Evolutionary conservation across 2,113 vertebrate species (phyloP).

Genomic region (Mirounga angustirostris): DNA sequence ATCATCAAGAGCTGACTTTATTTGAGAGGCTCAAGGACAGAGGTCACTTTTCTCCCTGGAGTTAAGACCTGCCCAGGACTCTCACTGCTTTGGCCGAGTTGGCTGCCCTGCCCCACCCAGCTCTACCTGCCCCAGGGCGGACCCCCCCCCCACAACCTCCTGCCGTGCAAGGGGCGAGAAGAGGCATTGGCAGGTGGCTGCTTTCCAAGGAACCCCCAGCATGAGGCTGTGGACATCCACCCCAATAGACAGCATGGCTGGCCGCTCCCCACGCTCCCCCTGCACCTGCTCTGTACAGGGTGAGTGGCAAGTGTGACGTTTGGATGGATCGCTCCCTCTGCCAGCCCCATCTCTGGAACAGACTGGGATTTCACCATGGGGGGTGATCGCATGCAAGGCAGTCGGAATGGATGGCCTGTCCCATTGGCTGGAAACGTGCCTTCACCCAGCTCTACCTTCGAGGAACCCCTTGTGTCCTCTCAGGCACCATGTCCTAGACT

Average conservation of each 20-base stretch:
- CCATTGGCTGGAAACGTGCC: neutral
- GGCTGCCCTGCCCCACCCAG: neutral
- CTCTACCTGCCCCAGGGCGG: neutral
- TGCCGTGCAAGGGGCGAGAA: neutral
- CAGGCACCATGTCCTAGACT: neutral
- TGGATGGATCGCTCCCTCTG: neutral
- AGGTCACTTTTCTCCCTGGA: neutral
- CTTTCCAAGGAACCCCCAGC: neutral
- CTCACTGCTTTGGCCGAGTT: neutral
- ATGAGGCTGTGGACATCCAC: neutral
- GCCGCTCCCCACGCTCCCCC: neutral
- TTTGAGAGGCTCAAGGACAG: neutral
- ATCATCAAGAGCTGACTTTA: neutral
- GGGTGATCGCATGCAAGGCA: neutral
- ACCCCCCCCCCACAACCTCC: neutral
- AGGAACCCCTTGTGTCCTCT: neutral
- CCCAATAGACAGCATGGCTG: neutral
- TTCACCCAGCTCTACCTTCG: neutral
- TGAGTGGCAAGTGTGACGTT: fast-evolving
- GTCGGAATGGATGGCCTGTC: fast-evolving
- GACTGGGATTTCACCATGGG: neutral
- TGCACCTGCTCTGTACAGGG: neutral
- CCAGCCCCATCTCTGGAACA: neutral
- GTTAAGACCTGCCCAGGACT: neutral
- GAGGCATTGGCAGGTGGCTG: neutral